A percentile compares a stretch with the other conserved stretches of the same genome.
Conservation (phyloP, 2,888 invertebrate genomes). For the Mycogona germanica region DNA sequence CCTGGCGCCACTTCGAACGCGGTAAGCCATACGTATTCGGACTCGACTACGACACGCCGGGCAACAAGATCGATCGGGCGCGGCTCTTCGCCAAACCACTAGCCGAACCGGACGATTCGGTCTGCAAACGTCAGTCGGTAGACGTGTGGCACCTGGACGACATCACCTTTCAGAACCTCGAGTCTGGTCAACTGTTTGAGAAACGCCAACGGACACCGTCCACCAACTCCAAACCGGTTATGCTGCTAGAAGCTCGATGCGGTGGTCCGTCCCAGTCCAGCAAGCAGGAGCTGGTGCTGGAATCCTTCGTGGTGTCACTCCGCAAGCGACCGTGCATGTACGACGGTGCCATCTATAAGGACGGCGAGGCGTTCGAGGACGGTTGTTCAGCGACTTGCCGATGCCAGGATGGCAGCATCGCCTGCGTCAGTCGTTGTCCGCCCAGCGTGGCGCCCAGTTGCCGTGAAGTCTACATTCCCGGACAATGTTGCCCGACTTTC, state of each 20-base stretch:
- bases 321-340: slow-evolving; percentile 1
- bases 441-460: slow-evolving; percentile 1
- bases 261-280: neutral
- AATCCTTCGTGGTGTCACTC: neutral
- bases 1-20: slow-evolving; percentile 1
- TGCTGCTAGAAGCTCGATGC: neutral
- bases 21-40: slow-evolving; percentile 6
- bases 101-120: neutral
- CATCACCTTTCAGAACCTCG: slow-evolving; percentile 4
- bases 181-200: neutral
- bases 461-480: slow-evolving; percentile 6
- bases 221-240: neutral
- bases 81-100: slow-evolving; percentile 3
- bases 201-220: neutral
- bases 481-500: slow-evolving; percentile 8
- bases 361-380: slow-evolving; percentile 12
- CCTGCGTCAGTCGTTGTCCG: slow-evolving; percentile 11
- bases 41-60: neutral
- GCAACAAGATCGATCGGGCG: neutral
- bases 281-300: neutral
- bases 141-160: slow-evolving; percentile 9
- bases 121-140: neutral
- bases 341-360: slow-evolving; percentile 11
- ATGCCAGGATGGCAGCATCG: slow-evolving; percentile 1
- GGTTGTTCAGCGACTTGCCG: slow-evolving; percentile 6